phyloP scores from a whole-genome alignment of 2,113 vertebrate genomes.

The Empidonax traillii region DNA sequence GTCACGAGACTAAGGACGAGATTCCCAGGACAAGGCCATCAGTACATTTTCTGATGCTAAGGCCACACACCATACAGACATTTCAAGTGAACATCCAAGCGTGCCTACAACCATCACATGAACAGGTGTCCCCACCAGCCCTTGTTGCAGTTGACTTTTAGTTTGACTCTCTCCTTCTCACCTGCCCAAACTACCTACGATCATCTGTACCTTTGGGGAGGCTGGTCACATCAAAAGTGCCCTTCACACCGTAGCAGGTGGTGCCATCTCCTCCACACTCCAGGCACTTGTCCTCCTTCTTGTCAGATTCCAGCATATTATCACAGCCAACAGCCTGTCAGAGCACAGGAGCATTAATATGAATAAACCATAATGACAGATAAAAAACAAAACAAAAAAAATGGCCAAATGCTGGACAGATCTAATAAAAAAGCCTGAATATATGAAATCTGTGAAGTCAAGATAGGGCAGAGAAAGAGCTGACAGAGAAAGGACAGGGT shows the following conservation, averaged over 20 bases:
- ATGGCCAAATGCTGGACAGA: neutral
- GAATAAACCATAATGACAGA: neutral
- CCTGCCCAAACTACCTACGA: neutral
- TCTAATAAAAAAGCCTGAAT: neutral
- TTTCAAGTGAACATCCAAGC: neutral
- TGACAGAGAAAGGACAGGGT: neutral
- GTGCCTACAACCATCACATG: neutral
- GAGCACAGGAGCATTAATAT: neutral
- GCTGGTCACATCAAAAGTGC: constrained; percentile 76
- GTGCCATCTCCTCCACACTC: constrained; percentile 89
- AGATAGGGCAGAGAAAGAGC: neutral
- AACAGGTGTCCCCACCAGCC: neutral
- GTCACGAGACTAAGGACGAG: neutral
- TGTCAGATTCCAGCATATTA: constrained; percentile 84
- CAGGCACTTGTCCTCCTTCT: constrained; percentile 92
- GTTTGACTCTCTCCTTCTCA: neutral
- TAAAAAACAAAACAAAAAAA: neutral
- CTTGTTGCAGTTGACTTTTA: neutral
- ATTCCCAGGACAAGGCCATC: neutral
- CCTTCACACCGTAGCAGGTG: constrained; percentile 82
- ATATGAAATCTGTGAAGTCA: neutral
- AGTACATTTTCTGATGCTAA: neutral
- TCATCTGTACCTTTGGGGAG: constrained; percentile 82
- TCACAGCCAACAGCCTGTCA: constrained; percentile 90
- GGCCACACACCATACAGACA: neutral